A percentile compares a stretch with the other conserved stretches of the same genome.
Evolutionary conservation across 2,888 invertebrate genomes (phyloP).

Genomic region (Drosophila neonasuta): DNA sequence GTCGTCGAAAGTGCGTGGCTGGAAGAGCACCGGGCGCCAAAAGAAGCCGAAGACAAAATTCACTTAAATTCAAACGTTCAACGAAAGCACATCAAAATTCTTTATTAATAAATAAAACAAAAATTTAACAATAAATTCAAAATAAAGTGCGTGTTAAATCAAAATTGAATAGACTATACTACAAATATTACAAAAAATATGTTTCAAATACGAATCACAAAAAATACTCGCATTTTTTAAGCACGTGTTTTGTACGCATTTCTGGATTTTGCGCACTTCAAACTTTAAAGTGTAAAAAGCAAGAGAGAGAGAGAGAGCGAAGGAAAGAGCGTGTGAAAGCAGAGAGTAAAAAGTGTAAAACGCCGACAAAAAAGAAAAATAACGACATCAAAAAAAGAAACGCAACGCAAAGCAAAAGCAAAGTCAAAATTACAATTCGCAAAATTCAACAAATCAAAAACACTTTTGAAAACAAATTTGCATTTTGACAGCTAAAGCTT

Average conservation of each 20-base stretch:
- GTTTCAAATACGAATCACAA: conserved; percentile 15
- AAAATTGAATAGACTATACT: conserved; percentile 1
- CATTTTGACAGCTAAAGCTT: conserved; percentile 30
- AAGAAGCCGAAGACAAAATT: conserved; percentile 3
- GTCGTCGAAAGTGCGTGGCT: conserved; percentile 70
- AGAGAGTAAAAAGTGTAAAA: conserved; percentile 43
- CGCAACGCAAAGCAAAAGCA: conserved; percentile 31
- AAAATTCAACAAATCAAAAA: conserved; percentile 22
- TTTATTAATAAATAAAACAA: not conserved
- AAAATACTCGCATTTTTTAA: conserved; percentile 18
- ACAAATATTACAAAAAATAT: conserved; percentile 9
- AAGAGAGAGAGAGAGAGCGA: conserved; percentile 7
- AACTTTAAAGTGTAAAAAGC: conserved; percentile 69
- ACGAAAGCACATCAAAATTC: not conserved
- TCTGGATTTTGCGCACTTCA: conserved; percentile 72
- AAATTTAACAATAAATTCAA: not conserved
- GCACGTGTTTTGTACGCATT: conserved; percentile 52
- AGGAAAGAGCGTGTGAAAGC: conserved; percentile 13
- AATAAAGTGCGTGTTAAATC: conserved; percentile 37
- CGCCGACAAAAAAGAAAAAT: conserved; percentile 48
- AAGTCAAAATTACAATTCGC: conserved; percentile 39
- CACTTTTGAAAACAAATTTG: conserved; percentile 24
- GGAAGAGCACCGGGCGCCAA: conserved; percentile 52
- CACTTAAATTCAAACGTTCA: not conserved
- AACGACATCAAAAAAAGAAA: conserved; percentile 29